Evolutionary conservation across 2,888 invertebrate species (phyloP).

Genomic region (Apotomis turbidana): DNA sequence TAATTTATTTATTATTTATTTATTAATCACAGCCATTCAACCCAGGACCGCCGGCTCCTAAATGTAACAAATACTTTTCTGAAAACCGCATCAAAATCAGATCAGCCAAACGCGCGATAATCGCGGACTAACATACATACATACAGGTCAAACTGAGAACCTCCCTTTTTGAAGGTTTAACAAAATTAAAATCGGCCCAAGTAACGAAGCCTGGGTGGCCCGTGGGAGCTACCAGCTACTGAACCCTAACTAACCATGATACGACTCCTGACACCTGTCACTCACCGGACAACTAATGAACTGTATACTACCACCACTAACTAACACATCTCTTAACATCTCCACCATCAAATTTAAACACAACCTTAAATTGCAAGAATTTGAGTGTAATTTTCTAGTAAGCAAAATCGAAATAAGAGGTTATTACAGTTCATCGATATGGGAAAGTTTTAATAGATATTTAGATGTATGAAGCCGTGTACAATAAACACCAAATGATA

Average conservation of each 20-base stretch:
- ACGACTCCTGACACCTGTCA: slow-evolving; percentile 36
- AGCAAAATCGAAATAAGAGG: slow-evolving; percentile 4
- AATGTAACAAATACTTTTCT: too few species aligned
- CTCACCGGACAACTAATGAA: slow-evolving; percentile 36
- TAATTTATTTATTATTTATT: too few species aligned
- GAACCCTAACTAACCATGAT: slow-evolving; percentile 33
- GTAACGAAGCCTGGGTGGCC: slow-evolving; percentile 12
- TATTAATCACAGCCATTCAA: too few species aligned
- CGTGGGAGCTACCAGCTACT: slow-evolving; percentile 15
- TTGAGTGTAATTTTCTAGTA: background rate
- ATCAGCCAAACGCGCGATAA: too few species aligned
- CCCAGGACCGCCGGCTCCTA: too few species aligned
- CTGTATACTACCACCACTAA: slow-evolving; percentile 16
- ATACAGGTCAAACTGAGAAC: too few species aligned
- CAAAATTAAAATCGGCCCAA: background rate
- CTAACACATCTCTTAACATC: slow-evolving; percentile 1
- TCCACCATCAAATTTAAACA: background rate
- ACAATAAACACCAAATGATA: slow-evolving; percentile 27
- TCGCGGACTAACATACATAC: too few species aligned
- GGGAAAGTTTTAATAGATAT: slow-evolving; percentile 38
- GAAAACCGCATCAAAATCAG: too few species aligned
- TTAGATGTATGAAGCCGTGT: slow-evolving; percentile 20
- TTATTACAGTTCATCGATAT: slow-evolving; percentile 1
- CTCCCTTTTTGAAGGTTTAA: too few species aligned
- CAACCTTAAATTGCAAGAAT: background rate